Evolutionary conservation across 2,113 vertebrate genomes (phyloP).

Genomic region (Kobus ellipsiprymnus): DNA sequence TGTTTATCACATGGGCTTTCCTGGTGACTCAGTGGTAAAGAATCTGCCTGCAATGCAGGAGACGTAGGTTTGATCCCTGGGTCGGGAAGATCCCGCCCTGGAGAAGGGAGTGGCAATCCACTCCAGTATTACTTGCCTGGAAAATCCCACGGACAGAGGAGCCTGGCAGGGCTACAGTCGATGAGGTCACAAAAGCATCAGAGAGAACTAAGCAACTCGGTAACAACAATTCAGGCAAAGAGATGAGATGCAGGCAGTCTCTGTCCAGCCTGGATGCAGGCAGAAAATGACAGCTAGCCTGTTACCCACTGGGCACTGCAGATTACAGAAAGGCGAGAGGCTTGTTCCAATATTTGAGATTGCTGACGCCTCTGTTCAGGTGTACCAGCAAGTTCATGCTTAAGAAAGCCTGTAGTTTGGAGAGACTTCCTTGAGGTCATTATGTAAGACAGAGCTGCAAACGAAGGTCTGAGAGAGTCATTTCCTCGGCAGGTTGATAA

Average conservation of each 20-base stretch:
- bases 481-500: no score
- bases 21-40: neutral
- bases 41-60: neutral
- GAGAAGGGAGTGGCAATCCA: no score
- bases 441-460: neutral
- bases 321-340: neutral
- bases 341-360: neutral
- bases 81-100: no score
- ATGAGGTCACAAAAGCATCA: rapidly evolving
- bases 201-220: rapidly evolving
- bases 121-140: neutral
- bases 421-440: neutral
- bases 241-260: neutral
- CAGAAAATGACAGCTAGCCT: rapidly evolving
- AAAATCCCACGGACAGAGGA: neutral
- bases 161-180: neutral
- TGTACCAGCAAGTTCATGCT: neutral
- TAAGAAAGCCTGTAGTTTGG: rapidly evolving
- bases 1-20: neutral
- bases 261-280: rapidly evolving
- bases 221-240: neutral
- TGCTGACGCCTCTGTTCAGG: rapidly evolving
- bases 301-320: neutral
- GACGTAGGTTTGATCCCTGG: no score
- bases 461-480: no score